A percentile compares a stretch with the other conserved stretches of the same genome.
These are phyloP conservation scores for Drosophila elegans DNA, from an alignment of 1,140 invertebrate genomes.

Conservation along the genomic window DNA sequence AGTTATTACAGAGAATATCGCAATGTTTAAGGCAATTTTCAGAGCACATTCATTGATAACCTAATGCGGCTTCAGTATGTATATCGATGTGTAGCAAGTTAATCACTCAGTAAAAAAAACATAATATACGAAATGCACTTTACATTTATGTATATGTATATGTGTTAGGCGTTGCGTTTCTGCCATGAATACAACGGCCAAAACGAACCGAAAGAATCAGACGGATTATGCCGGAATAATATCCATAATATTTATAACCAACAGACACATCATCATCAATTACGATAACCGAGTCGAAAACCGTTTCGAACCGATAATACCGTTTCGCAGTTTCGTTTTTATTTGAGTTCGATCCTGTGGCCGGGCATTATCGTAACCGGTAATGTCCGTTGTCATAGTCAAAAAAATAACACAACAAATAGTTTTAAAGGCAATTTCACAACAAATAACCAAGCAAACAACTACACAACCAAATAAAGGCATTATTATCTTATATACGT, in stretches of 20 bases:
- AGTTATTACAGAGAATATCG: slow-evolving; percentile 41
- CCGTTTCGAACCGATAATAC: slow-evolving; percentile 44
- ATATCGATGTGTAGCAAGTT: slow-evolving; percentile 78
- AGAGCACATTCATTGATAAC: slow-evolving; percentile 78
- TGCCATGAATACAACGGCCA: slow-evolving; percentile 75
- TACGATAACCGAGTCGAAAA: slow-evolving; percentile 52
- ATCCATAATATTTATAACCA: slow-evolving; percentile 42
- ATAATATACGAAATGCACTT: slow-evolving; percentile 56
- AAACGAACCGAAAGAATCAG: slow-evolving; percentile 16
- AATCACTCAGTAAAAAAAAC: slow-evolving; percentile 44
- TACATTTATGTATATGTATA: slow-evolving; percentile 82
- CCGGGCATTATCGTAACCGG: slow-evolving; percentile 1
- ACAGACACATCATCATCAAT: slow-evolving; percentile 77
- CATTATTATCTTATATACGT: slow-evolving; percentile 63
- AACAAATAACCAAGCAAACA: slow-evolving; percentile 47
- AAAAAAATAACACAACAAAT: slow-evolving; percentile 9
- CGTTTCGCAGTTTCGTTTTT: slow-evolving; percentile 37
- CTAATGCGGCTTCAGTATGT: slow-evolving; percentile 73
- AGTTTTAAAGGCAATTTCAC: slow-evolving; percentile 53
- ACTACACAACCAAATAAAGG: slow-evolving; percentile 50
- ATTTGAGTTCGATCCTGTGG: slow-evolving; percentile 8
- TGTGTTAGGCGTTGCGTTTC: slow-evolving; percentile 80
- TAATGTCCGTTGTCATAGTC: slow-evolving; percentile 6
- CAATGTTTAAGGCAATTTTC: slow-evolving; percentile 54
- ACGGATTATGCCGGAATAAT: slow-evolving; percentile 50